A percentile compares a stretch with the other conserved stretches of the same genome.
phyloP scores from a whole-genome alignment of 2,797 vertebrate species.

The Heliangelus exortis region DNA sequence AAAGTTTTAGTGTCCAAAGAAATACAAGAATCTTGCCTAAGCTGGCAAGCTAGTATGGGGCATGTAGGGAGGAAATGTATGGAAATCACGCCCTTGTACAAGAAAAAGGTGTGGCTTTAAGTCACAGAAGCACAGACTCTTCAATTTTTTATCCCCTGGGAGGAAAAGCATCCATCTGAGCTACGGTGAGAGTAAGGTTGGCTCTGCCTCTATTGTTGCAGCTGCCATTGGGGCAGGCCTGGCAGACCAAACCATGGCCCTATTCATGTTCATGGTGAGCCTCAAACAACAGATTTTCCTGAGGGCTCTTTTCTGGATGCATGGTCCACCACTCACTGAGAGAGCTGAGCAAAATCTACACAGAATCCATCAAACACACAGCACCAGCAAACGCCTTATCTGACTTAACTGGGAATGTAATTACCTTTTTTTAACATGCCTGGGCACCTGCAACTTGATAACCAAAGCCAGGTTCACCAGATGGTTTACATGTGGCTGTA shows the following conservation, averaged over 20 bases:
- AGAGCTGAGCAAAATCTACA: not conserved
- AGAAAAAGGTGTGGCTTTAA: not conserved
- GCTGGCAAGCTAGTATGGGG: not conserved
- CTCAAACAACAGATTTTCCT: not conserved
- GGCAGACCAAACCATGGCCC: not conserved
- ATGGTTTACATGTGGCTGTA: not conserved
- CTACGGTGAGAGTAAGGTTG: not conserved
- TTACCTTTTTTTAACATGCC: not conserved
- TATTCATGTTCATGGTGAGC: not conserved
- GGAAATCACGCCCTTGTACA: not conserved
- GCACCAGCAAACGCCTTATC: not conserved
- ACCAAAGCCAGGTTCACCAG: not conserved
- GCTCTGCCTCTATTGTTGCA: not conserved
- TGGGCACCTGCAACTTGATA: not conserved
- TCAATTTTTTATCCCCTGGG: not conserved
- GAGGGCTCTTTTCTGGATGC: not conserved
- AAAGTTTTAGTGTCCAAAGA: not conserved
- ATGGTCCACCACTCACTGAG: accelerated
- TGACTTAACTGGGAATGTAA: not conserved
- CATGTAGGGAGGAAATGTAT: accelerated
- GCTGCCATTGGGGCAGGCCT: not conserved
- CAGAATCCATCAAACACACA: not conserved
- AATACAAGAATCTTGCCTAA: not conserved
- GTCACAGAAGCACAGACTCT: not conserved
- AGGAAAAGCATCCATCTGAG: not conserved